phyloP scores from a whole-genome alignment of 2,888 invertebrate genomes.

The Tetramorium bicarinatum region DNA sequence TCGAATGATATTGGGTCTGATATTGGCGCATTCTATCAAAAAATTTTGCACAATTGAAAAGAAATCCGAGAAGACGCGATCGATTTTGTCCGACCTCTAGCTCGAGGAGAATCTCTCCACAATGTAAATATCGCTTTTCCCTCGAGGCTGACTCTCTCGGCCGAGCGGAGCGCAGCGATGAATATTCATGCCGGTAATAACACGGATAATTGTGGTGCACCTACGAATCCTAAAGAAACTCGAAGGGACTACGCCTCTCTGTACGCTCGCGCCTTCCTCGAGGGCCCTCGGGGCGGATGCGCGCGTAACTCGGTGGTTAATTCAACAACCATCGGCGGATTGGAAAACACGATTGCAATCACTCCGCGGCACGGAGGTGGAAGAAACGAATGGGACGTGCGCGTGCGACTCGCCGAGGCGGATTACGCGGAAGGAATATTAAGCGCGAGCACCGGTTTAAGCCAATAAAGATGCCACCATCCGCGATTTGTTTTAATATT shows the following conservation, averaged over 20 bases:
- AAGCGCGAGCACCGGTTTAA: conserved; percentile 40
- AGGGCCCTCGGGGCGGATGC: conserved; percentile 62
- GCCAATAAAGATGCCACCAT: conserved; percentile 71
- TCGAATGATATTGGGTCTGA: neutral
- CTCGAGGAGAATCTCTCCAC: conserved; percentile 52
- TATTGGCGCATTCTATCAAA: neutral
- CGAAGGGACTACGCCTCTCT: conserved; percentile 64
- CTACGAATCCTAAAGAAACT: conserved; percentile 64
- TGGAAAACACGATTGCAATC: conserved; percentile 65
- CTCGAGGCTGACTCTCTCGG: conserved; percentile 41
- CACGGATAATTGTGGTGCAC: conserved; percentile 79
- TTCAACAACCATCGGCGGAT: conserved; percentile 58
- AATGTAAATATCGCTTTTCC: conserved; percentile 72
- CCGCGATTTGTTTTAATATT: conserved; percentile 79
- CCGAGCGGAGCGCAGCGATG: conserved; percentile 65
- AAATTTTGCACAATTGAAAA: conserved; percentile 18
- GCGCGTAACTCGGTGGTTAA: conserved; percentile 79
- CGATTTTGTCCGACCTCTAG: conserved; percentile 30
- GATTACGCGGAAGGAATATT: conserved; percentile 44
- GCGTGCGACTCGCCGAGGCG: conserved; percentile 33
- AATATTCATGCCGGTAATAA: conserved; percentile 82
- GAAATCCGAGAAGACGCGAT: conserved; percentile 29
- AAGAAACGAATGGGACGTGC: conserved; percentile 42
- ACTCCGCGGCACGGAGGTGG: conserved; percentile 37
- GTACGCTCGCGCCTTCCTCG: conserved; percentile 37